Percentiles rank a stretch among this genome's conserved stretches.
These are phyloP conservation scores for Sarotherodon lohbergeri DNA, from an alignment of 2,113 vertebrate species.

Conservation along the genomic window DNA sequence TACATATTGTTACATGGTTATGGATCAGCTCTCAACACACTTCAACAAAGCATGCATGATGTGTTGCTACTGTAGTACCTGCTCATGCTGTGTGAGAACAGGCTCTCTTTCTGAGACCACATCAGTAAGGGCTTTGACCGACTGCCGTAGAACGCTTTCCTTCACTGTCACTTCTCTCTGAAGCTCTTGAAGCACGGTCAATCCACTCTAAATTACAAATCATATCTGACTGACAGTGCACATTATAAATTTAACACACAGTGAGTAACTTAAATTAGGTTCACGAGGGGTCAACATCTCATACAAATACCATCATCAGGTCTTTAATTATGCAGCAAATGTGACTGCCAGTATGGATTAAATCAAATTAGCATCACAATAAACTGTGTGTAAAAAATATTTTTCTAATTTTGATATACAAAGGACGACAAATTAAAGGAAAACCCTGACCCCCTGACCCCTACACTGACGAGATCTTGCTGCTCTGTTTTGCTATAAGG, in stretches of 20 bases:
- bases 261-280: not conserved
- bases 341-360: not conserved
- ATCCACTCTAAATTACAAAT: constrained; percentile 69
- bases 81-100: constrained; percentile 52
- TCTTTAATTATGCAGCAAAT: not conserved
- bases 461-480: not conserved
- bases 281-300: not conserved
- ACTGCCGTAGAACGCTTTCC: constrained; percentile 77
- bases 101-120: constrained; percentile 66
- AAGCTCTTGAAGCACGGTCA: constrained; percentile 73
- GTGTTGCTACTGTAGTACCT: constrained; percentile 72
- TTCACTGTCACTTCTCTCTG: constrained; percentile 77
- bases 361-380: not conserved
- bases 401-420: not conserved
- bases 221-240: not conserved
- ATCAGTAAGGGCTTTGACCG: constrained; percentile 73
- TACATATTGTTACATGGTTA: not conserved
- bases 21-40: not conserved
- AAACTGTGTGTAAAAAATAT: not conserved
- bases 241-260: not conserved
- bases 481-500: not conserved
- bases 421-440: not conserved
- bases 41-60: not conserved
- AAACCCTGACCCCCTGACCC: not conserved
- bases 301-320: not conserved